Base-by-base conservation (phyloP, 64 coral and sea anemone species). In the Anthopleura sola region DNA sequence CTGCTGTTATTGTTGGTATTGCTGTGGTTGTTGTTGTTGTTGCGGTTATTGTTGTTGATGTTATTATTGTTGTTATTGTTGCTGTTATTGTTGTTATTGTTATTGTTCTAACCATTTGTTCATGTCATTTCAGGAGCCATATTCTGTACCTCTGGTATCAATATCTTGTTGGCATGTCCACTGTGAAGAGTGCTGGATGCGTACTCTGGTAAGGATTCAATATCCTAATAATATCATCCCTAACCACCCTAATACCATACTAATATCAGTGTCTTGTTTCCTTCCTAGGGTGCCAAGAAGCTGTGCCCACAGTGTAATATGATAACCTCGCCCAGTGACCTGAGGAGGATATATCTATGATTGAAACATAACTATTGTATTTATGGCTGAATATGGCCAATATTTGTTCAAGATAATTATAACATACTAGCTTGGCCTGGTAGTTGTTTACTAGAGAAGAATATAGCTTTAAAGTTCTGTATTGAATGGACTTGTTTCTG, bases 101-200 rank as follows among this genome's bases (percentile, higher is more conserved):
- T 17, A 14, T 53, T 53, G 50, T 13, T 17, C 16, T 53, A 53
- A 13, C 14, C 16, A 13, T 48, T 48, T 53, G 50, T 53, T 53
- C 6, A 17, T 53, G 50, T 53, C 12, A 53, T n/a, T 97, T 48
- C 80, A 97, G 94, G 94, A 97, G 81, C 87, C 94, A 2, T 97
- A 97, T 71, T 89, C 87, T n/a, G 88, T 93, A 55, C 90, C 94
- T 10, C 75, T 97, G 37, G 90, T 92, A 20, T 97, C 94, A 33
- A 93, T 97, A 47, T 91, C 90, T 32, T 97, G 94, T 34, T 97
- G 94, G 94, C 94, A 97, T 79, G 94, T 97, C 37, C 94, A 97
- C 48, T 97, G 94, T 80, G 94, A 97, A 29, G 94, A 97, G 37
- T 97, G 94, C 87, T 97, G 94, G 94, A 87, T 97, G 66, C 84